Base-by-base conservation (phyloP, 1,140 invertebrate genomes). In the Anadara kagoshimensis region DNA sequence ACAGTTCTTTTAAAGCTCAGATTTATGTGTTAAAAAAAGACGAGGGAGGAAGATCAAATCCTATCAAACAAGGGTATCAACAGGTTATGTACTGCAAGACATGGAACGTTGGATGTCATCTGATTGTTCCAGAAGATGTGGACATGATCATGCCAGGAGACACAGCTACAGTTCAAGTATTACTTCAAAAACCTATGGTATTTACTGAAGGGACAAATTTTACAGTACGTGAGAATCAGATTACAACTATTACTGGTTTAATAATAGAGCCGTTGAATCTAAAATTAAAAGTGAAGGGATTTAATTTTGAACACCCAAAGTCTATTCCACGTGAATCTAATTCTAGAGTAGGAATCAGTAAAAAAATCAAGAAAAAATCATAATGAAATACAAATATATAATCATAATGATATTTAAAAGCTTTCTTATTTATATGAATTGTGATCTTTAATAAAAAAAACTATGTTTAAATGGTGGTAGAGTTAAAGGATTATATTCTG, bases 81-180 rank as follows among this genome's bases (percentile, higher is more conserved):
- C 87, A 95, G 54, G 93, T 95, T 87, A 94, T 98, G 92, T 99
- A 94, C 88, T 96, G 94, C 44, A 94, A 94, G 89, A 98, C 96
- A 0, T 99, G 97, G 69, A 74, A 22, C n/a, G 62, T 79, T n/a
- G 71, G 56, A 14, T 57, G 58, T n/a, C 63, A 69, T 49, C 44
- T 79, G 5, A 58, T 57, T n/a, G 45, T 83, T 43, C 69, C 82
- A 10, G 78, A 80, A 29, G 80, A 75, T n/a, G 57, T 94, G 81
- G 93, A 94, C 64, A 94, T 98, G 94, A 92, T 96, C 20, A 98
- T 99, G 97, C 97, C 97, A 24, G 97, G 97, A 70, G 97, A 99
- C 91, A 96, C 98, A 90, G 90, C 93, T 41, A 93, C 73, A n/a
- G 79, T 78, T 0, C 82, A 78, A 43, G 68, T 89, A 16, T 62